Conservation (phyloP, 2,797 vertebrate species). For the Lerista edwardsae region DNA sequence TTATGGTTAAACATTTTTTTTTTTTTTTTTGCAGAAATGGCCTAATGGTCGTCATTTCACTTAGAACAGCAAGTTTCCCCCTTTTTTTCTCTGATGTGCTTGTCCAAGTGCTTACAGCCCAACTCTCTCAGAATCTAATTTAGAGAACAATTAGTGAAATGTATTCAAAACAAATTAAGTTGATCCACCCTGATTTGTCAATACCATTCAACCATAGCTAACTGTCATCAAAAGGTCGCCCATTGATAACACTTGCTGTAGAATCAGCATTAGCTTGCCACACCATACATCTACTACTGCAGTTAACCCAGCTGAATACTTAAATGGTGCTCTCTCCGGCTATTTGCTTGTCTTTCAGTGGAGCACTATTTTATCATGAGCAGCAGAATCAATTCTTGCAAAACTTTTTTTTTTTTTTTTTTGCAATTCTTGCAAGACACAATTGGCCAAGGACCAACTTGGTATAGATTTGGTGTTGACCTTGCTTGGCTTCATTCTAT, state of each 20-base stretch:
- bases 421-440: no score
- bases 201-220: conserved; percentile 54
- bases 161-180: conserved; percentile 67
- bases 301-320: background rate
- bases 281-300: background rate
- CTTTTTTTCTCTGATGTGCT: conserved; percentile 21
- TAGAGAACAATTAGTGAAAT: conserved; percentile 67
- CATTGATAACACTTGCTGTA: conserved; percentile 39
- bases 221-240: conserved; percentile 59
- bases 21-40: conserved; percentile 44
- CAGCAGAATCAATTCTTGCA: background rate
- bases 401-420: no score
- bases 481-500: conserved; percentile 13
- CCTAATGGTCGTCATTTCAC: conserved; percentile 50
- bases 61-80: conserved; percentile 43
- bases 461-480: background rate
- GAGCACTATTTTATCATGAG: background rate
- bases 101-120: conserved; percentile 13
- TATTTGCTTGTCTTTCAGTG: background rate
- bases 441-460: background rate
- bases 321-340: accelerated
- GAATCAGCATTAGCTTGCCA: conserved; percentile 33
- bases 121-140: conserved; percentile 62
- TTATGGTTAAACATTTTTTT: conserved; percentile 40
- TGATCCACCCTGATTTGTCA: conserved; percentile 56